Base-by-base conservation (phyloP, 2,888 invertebrate genomes). In the Morpho deidamia region DNA sequence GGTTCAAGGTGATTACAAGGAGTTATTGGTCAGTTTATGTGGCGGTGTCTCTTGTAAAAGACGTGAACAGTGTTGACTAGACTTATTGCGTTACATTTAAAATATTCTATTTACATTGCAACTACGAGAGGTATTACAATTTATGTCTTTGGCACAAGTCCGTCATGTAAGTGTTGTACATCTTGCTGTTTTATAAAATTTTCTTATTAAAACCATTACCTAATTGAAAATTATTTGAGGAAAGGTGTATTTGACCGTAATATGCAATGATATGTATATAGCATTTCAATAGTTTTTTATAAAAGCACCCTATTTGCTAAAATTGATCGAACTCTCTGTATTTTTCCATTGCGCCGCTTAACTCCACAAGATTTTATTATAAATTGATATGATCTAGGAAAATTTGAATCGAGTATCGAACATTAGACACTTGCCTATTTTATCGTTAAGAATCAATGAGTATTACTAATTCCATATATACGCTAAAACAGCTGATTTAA, bases 11-110 rank as follows among this genome's bases (percentile, higher is more conserved):
- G 69, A 76, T 65, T 67, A 64, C 56, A 48, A 60, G 60, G 59
- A 59, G 67, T 63, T 65, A 61, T 46, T 69, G 65, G 76, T 70
- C 85, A 89, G 88, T 89, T 72, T 66, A 69, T 67, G 72, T 71
- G 75, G 76, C 66, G 81, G 69, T 78, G 79, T 79, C 76, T 81
- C 71, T 68, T 73, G 78, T 67, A 72, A 64, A 76, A 68, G 80
- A 88, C 87, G 88, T 77, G 57, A 69, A 61, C 63, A 59, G 61
- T 61, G 66, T 58, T 58, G 35, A 32, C 43, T 53, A 55, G 55
- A 52, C 23, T 11, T 42, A 41, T 53, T 34, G 11, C 7, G 34
- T 55, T 14, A 48, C 39, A n/a, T 48, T 12, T 40, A 40, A 33
- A 12, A 8, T 49, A 42, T 33, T 2, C 9, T 33, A 23, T 7